Percentiles rank a stretch among this genome's conserved stretches.
Evolutionary conservation across 2,888 invertebrate genomes (phyloP).

Genomic region (Philonicus albiceps): DNA sequence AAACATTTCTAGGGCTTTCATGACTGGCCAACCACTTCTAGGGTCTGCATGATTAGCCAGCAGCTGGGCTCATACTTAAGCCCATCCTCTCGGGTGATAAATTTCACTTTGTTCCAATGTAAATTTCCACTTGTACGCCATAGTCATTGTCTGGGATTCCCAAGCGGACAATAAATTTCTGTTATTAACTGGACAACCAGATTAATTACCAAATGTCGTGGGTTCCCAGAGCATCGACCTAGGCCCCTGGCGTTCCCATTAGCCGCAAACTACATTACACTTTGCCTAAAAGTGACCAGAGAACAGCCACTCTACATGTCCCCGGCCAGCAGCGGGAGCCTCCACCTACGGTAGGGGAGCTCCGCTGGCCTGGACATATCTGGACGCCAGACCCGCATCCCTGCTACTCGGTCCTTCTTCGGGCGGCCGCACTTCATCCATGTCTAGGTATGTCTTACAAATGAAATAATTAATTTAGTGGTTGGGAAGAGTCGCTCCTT

Average conservation of each 20-base stretch:
- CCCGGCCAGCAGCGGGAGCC: background rate
- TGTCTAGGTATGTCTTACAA: conserved; percentile 22
- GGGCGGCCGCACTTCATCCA: background rate
- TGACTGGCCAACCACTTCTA: background rate
- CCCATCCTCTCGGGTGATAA: background rate
- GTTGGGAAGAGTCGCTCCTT: background rate
- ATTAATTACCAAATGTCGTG: conserved; percentile 18
- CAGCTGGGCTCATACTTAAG: background rate
- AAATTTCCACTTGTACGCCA: background rate
- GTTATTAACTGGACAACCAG: conserved; percentile 13
- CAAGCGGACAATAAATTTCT: conserved; percentile 2
- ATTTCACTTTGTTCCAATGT: background rate
- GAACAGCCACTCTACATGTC: background rate
- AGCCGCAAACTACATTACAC: background rate
- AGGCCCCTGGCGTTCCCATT: background rate
- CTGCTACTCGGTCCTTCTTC: background rate
- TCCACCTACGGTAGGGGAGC: background rate
- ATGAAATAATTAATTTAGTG: conserved; percentile 37
- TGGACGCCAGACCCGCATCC: background rate
- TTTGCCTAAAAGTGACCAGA: background rate
- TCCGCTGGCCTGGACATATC: background rate
- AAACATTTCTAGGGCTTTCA: background rate
- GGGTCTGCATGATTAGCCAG: background rate
- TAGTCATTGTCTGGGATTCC: background rate
- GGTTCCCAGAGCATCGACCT: background rate